A percentile compares a stretch with the other conserved stretches of the same genome.
Conservation (phyloP, 2,888 invertebrate genomes). For the Eristalinus aeneus region DNA sequence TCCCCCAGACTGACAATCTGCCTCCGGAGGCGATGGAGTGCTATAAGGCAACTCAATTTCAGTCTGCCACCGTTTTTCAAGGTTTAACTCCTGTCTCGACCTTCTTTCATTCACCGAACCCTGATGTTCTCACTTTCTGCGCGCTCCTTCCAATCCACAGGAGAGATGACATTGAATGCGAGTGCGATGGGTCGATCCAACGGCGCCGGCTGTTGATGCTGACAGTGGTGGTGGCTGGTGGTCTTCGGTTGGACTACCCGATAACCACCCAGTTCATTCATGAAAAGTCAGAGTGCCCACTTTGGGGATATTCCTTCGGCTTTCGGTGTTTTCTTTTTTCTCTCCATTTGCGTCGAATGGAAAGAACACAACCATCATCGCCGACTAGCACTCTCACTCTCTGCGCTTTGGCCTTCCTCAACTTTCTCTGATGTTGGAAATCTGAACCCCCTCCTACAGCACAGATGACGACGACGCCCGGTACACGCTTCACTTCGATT, state of each 20-base stretch:
- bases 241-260: not conserved
- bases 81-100: slow-evolving; percentile 41
- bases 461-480: not conserved
- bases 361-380: slow-evolving; percentile 27
- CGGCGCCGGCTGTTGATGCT: not conserved
- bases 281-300: slow-evolving; percentile 54
- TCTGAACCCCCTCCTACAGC: slow-evolving; percentile 6
- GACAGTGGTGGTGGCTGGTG: not conserved
- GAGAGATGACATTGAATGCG: slow-evolving; percentile 51
- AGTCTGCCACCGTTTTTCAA: slow-evolving; percentile 47
- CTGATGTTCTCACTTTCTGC: slow-evolving; percentile 7
- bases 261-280: slow-evolving; percentile 43
- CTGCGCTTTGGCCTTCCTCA: slow-evolving; percentile 56
- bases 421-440: slow-evolving; percentile 59
- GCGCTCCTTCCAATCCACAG: not conserved
- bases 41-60: slow-evolving; percentile 35
- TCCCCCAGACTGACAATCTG: not conserved
- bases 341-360: not conserved
- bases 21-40: not conserved
- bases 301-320: slow-evolving; percentile 10
- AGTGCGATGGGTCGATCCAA: not conserved
- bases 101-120: slow-evolving; percentile 53
- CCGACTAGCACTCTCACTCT: slow-evolving; percentile 48
- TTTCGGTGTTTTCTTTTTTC: slow-evolving; percentile 1
- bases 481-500: slow-evolving; percentile 30